phyloP scores from a whole-genome alignment of 2,888 invertebrate genomes.

The Epiblema foenella region DNA sequence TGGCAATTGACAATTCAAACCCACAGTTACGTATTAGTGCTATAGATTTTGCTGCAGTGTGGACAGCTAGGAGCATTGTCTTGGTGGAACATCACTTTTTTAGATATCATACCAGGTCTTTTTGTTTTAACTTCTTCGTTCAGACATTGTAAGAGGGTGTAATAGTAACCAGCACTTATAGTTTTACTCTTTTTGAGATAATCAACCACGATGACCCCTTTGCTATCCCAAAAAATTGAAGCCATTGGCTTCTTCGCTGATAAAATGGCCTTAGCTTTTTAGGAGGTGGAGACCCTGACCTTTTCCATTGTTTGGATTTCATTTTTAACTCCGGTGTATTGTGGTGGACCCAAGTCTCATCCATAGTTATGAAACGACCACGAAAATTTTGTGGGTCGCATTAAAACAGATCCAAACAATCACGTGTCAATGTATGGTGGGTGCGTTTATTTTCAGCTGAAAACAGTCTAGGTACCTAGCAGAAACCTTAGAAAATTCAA shows the following conservation, averaged over 20 bases:
- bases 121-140: slow-evolving; percentile 8
- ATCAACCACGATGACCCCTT: not conserved
- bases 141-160: slow-evolving; percentile 1
- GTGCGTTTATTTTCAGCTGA: slow-evolving; percentile 11
- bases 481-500: slow-evolving; percentile 14
- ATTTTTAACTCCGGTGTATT: slow-evolving; percentile 43
- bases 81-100: slow-evolving; percentile 17
- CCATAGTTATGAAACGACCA: slow-evolving; percentile 47
- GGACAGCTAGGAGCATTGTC: slow-evolving; percentile 1
- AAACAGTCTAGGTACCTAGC: slow-evolving; percentile 6
- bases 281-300: not conserved
- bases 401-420: slow-evolving; percentile 8
- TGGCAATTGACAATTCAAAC: slow-evolving; percentile 9
- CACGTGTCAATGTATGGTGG: not conserved
- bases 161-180: slow-evolving; percentile 5
- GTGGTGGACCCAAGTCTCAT: slow-evolving; percentile 47
- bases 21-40: slow-evolving; percentile 7
- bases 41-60: not conserved
- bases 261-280: not conserved
- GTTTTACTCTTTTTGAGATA: slow-evolving; percentile 9
- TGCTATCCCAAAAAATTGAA: slow-evolving; percentile 13
- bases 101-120: not conserved
- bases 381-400: slow-evolving; percentile 39
- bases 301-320: slow-evolving; percentile 42
- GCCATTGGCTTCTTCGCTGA: slow-evolving; percentile 8